Percentiles rank a stretch among this genome's conserved stretches.
phyloP scores from a whole-genome alignment of 1,140 invertebrate genomes.

The Lepidurus packardi region DNA sequence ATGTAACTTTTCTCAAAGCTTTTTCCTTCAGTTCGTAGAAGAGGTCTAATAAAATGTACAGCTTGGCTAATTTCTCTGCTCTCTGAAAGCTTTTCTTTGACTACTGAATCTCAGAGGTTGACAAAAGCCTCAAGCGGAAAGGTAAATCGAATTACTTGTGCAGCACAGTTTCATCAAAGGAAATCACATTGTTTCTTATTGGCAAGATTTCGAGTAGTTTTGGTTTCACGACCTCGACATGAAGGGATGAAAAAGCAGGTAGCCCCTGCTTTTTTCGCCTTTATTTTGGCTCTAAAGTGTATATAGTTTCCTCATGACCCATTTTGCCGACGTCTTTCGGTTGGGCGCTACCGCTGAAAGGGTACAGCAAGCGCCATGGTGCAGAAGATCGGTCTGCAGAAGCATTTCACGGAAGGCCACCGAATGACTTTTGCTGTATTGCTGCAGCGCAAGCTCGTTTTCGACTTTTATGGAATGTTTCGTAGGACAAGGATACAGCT shows the following conservation, averaged over 20 bases:
- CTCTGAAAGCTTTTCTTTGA: neutral
- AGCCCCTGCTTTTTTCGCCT: neutral
- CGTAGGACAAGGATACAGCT: neutral
- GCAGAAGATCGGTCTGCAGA: neutral
- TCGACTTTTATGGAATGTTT: neutral
- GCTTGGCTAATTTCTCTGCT: too few relatives aligned
- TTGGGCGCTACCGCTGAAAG: neutral
- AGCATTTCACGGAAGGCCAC: constrained; percentile 2
- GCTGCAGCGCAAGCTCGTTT: constrained; percentile 1
- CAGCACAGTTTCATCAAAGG: neutral
- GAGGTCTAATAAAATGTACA: too few relatives aligned
- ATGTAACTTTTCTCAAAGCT: too few relatives aligned
- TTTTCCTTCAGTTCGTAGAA: too few relatives aligned
- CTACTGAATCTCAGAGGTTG: neutral
- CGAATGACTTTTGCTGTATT: neutral
- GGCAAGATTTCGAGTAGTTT: neutral
- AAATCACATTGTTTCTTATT: constrained; percentile 8
- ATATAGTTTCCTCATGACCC: neutral
- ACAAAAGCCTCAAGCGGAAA: neutral
- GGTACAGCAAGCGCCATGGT: neutral
- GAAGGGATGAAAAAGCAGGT: neutral
- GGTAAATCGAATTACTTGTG: neutral
- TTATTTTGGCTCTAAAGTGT: neutral
- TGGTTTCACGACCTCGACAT: neutral
- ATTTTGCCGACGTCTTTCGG: neutral